Base-by-base conservation (phyloP, 1,140 invertebrate species). In the Neodiprion lecontei region DNA sequence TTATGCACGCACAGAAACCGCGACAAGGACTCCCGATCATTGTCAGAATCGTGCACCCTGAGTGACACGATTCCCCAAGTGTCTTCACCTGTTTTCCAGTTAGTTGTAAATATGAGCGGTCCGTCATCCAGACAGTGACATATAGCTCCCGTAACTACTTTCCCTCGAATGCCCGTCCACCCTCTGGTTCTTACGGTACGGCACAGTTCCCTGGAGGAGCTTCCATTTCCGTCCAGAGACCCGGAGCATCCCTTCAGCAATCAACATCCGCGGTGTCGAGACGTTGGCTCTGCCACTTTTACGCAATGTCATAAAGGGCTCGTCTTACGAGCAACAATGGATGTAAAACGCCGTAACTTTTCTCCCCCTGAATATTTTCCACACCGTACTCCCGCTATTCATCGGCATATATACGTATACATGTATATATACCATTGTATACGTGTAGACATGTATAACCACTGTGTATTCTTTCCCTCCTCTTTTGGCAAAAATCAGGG, bases 61-160 rank as follows among this genome's bases (percentile, higher is more conserved):
- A 40, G 28, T 40, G 28, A 40, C 28, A 40, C 28, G 28, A 40
- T n/a, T n/a, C 53, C 53, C 53, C 53, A 12, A 61, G 53, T 61
- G 53, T 12, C n/a, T 61, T 61, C 53, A 12, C 53, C 53, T 12
- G 53, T 61, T 61, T 61, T n/a, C 53, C 53, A 61, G 11, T 61
- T 61, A 12, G 77, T 84, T 80, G 82, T 84, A 84, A 84, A 84
- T 84, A 84, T 84, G 83, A 84, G 80, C 82, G 80, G 81, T 84
- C 75, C 82, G 83, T 84, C 81, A 81, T 84, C 81, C 77, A 79
- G 83, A 84, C 83, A 84, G 81, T 83, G 83, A 84, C 77, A 79
- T 79, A 84, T 84, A 81, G 83, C 80, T 77, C 82, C 81, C 79
- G 83, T 82, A 83, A 83, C 79, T 80, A 82, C 81, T 83, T 83